These are phyloP conservation scores for Numida meleagris DNA, from an alignment of 2,113 vertebrate genomes.

Conservation along the genomic window DNA sequence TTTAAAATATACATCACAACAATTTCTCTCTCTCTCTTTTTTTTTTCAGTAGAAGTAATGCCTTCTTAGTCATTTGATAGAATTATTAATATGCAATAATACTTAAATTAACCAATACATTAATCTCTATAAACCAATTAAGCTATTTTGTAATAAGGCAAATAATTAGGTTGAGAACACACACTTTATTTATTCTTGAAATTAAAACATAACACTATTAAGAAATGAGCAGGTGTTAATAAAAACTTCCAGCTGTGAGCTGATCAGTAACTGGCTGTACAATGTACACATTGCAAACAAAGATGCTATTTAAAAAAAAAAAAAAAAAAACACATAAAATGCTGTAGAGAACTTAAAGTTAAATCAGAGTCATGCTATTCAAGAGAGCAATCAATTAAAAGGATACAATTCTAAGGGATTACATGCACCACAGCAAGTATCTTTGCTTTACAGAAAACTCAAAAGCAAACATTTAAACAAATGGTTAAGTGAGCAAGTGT, in stretches of 20 bases:
- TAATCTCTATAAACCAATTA: not conserved
- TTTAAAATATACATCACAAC: not conserved
- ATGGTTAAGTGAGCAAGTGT: not conserved
- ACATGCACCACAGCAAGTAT: not conserved
- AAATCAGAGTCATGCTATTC: not conserved
- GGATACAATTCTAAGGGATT: not conserved
- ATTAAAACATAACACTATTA: not conserved
- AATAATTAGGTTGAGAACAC: not conserved
- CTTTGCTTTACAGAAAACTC: not conserved
- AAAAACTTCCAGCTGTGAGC: not conserved
- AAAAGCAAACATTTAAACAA: not conserved
- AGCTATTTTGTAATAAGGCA: not conserved
- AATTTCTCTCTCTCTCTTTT: not conserved
- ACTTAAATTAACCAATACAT: not conserved
- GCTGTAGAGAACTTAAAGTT: not conserved
- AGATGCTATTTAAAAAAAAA: not conserved
- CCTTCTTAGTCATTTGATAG: not conserved
- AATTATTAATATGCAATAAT: not conserved
- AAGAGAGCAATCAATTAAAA: not conserved
- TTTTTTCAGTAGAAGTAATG: not conserved
- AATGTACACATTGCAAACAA: not conserved
- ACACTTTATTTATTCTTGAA: slow-evolving; percentile 12
- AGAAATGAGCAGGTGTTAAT: not conserved
- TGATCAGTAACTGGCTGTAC: slow-evolving; percentile 19
- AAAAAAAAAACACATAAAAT: not conserved